A percentile compares a stretch with the other conserved stretches of the same genome.
Evolutionary conservation across 2,113 vertebrate genomes (phyloP).

Genomic region (Pachypanchax playfairii): DNA sequence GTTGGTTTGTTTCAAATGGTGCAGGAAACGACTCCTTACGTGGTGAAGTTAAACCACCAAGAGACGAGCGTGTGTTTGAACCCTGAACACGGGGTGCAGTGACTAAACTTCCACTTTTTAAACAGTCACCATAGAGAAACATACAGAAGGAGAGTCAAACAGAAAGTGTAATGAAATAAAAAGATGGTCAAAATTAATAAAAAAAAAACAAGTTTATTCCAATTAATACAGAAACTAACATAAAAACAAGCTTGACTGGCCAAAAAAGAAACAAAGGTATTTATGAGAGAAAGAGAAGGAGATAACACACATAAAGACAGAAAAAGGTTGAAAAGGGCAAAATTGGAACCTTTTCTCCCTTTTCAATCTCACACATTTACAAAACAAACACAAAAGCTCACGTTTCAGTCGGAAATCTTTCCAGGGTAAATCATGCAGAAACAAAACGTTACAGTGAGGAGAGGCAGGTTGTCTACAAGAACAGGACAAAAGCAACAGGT

Average conservation of each 20-base stretch:
- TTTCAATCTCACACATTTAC: conserved; percentile 29
- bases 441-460: conserved; percentile 31
- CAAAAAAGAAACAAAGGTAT: conserved; percentile 39
- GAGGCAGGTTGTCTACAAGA: conserved; percentile 8
- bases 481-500: conserved; percentile 29
- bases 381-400: conserved; percentile 37
- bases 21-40: conserved; percentile 32
- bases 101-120: conserved; percentile 27
- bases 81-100: conserved; percentile 17
- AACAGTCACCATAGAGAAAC: conserved; percentile 56
- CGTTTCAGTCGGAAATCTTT: conserved; percentile 34
- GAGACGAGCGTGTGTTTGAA: conserved; percentile 29
- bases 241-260: conserved; percentile 62
- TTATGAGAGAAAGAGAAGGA: conserved; percentile 33
- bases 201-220: conserved; percentile 11
- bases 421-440: conserved; percentile 55
- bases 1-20: conserved; percentile 27
- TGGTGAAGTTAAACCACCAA: conserved; percentile 45
- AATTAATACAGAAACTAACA: neutral
- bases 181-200: conserved; percentile 4
- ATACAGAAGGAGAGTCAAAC: conserved; percentile 24
- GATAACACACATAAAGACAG: conserved; percentile 33
- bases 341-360: conserved; percentile 54
- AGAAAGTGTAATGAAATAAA: conserved; percentile 20
- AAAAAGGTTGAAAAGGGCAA: conserved; percentile 51